Evolutionary conservation across 2,797 vertebrate genomes (phyloP).

Genomic region (Hypotaenidia okinawae): DNA sequence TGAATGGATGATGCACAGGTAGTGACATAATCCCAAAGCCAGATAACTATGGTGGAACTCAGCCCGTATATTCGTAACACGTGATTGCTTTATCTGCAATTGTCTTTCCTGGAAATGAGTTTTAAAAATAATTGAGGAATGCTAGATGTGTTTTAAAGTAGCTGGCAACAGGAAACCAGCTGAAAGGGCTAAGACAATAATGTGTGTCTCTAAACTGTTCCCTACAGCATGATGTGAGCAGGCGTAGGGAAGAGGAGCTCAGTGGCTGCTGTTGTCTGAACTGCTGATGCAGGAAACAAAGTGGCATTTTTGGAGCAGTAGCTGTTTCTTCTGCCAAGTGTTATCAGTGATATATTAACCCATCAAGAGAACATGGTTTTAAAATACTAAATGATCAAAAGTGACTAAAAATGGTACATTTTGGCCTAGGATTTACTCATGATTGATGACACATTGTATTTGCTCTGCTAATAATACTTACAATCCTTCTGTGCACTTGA

Average conservation of each 20-base stretch:
- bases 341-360: background rate
- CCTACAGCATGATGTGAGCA: background rate
- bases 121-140: background rate
- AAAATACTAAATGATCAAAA: background rate
- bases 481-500: rapidly evolving
- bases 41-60: slow-evolving; percentile 45
- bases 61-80: background rate
- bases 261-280: background rate
- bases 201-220: background rate
- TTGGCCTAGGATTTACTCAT: background rate
- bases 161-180: background rate
- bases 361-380: background rate
- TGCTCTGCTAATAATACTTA: background rate
- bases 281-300: background rate
- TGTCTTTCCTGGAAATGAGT: slow-evolving; percentile 1
- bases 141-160: background rate
- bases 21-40: slow-evolving; percentile 42
- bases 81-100: background rate
- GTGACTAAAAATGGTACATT: background rate
- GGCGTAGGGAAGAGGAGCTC: background rate
- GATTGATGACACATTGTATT: background rate
- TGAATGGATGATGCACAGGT: slow-evolving; percentile 65
- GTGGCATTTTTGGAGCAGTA: background rate
- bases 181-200: background rate
- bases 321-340: background rate